Conservation (phyloP, 64 coral and sea anemone species). For the Porites australiensis region DNA sequence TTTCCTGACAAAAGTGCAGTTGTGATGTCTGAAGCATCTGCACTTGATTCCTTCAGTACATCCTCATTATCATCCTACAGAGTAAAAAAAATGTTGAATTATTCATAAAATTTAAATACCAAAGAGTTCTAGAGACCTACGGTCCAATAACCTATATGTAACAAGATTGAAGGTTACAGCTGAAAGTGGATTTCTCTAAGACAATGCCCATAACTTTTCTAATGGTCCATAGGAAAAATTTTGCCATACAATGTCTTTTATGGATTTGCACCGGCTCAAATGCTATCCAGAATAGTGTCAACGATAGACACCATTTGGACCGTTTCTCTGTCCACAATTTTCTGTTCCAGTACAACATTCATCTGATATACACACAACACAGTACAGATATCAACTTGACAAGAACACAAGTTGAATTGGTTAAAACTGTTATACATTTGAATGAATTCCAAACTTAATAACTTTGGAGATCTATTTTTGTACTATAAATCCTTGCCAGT, state of each 20-base stretch:
- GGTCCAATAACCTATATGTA: not conserved
- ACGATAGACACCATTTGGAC: too few relatives aligned
- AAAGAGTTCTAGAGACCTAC: not conserved
- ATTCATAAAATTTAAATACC: slow-evolving; percentile 4
- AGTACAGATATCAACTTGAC: too few relatives aligned
- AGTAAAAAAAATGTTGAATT: not conserved
- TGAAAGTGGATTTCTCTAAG: not conserved
- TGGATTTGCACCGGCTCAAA: too few relatives aligned
- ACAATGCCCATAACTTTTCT: too few relatives aligned
- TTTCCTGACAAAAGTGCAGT: slow-evolving; percentile 24
- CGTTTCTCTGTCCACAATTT: too few relatives aligned
- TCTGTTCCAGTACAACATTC: too few relatives aligned
- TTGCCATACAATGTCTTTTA: too few relatives aligned
- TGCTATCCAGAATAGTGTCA: too few relatives aligned
- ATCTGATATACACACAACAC: too few relatives aligned
- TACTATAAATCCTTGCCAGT: not conserved
- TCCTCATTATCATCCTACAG: slow-evolving; percentile 7
- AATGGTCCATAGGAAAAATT: too few relatives aligned
- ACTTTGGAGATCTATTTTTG: not conserved
- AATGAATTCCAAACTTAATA: not conserved
- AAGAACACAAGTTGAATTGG: too few relatives aligned
- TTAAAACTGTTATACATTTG: not conserved
- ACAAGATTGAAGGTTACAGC: not conserved
- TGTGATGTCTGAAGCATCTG: not conserved
- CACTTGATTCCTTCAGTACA: not conserved